Base-by-base conservation (phyloP, 2,797 vertebrate species). In the Danionella dracula region DNA sequence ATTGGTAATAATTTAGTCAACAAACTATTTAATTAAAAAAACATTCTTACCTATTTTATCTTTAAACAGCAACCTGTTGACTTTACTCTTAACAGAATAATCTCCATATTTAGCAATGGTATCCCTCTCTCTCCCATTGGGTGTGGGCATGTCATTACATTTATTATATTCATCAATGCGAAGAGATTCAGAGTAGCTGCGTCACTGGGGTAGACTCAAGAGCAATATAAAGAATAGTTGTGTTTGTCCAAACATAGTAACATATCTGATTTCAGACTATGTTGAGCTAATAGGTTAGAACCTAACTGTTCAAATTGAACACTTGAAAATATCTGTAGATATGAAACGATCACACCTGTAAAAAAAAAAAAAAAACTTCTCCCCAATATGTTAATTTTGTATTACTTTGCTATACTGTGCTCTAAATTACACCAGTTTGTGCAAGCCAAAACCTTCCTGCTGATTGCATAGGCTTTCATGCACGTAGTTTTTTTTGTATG, bases 401-500 rank as follows among this genome's bases (percentile, higher is more conserved):
- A 1, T 31, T 31, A 9, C 29, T 31, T 31, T 31, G 29, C 29
- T 31, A 8, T 29, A 9, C 29, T 31, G 3, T 9, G 9, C 29
- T 1, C 5, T 3, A 31, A 31, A n/a, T n/a, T n/a, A 31, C 29
- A 4, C 29, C 29, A 5, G 4, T 31, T 31, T 31, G 9, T 31
- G 5, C 29, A 56, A 56, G 9, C 29, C 29, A 31, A 61, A 66
- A 5, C 29, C 13, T 37, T 17, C 1, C 38, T 57, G 62, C 40
- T 53, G 51, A 23, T 45, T 13, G 23, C 42, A 37, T 23, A 46
- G 40, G 40, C 37, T 48, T 13, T 4, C 50, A 71, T 48, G 51
- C 63, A 37, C 62, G 55, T 19, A 4, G 31, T 45, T 62, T 71
- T 73, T 83, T 72, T 83, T 75, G 77, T 73, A 78, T 76, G 73